These are phyloP conservation scores for Acanthacorydalis orientalis DNA, from an alignment of 2,888 invertebrate species.

Conservation along the genomic window DNA sequence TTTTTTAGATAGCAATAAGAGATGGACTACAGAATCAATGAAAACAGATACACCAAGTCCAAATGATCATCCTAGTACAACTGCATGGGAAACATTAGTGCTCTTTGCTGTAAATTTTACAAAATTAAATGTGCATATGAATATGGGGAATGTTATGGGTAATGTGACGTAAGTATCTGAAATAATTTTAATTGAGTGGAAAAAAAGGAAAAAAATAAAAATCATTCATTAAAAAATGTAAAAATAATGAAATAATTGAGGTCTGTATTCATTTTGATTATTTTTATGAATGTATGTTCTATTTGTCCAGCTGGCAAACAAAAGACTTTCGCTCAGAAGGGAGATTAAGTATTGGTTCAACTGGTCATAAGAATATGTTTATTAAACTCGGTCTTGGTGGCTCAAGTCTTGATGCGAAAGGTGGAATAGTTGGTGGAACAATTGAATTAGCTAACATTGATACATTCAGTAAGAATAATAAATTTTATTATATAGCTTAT, in stretches of 20 bases:
- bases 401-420: slow-evolving; percentile 87
- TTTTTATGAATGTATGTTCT: background rate
- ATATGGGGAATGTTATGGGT: slow-evolving; percentile 99
- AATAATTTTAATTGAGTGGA: slow-evolving; percentile 5
- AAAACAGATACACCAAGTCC: slow-evolving; percentile 33
- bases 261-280: background rate
- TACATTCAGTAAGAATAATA: slow-evolving; percentile 47
- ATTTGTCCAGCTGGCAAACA: slow-evolving; percentile 59
- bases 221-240: slow-evolving; percentile 1
- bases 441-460: slow-evolving; percentile 81
- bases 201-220: no score
- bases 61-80: slow-evolving; percentile 43
- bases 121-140: slow-evolving; percentile 91
- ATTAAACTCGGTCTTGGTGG: slow-evolving; percentile 76
- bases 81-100: slow-evolving; percentile 92
- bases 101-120: slow-evolving; percentile 93
- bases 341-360: slow-evolving; percentile 81
- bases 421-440: slow-evolving; percentile 93
- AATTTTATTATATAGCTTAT: background rate
- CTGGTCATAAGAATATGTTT: slow-evolving; percentile 84
- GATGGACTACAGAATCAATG: slow-evolving; percentile 35
- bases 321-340: slow-evolving; percentile 86
- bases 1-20: slow-evolving; percentile 31
- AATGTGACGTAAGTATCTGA: slow-evolving; percentile 59
- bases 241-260: background rate